phyloP scores from a whole-genome alignment of 2,113 vertebrate genomes.

The Sylvilagus bachmani region DNA sequence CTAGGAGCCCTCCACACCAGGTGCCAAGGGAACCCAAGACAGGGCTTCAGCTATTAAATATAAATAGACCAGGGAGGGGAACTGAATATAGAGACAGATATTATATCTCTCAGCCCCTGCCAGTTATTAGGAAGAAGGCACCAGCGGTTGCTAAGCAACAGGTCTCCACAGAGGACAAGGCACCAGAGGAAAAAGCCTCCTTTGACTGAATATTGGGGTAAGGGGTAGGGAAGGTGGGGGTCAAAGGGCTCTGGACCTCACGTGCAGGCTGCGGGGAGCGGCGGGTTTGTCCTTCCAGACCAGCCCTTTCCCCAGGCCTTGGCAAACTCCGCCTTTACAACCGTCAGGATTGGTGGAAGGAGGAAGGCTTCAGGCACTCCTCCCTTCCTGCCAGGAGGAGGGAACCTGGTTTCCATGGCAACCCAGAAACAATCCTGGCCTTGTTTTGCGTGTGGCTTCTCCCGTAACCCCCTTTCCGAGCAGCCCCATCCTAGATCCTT shows the following conservation, averaged over 20 bases:
- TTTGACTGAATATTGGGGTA: constrained; percentile 57
- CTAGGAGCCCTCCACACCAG: constrained; percentile 54
- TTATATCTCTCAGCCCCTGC: constrained; percentile 77
- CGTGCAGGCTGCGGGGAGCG: background rate
- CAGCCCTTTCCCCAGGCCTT: background rate
- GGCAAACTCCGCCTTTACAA: constrained; percentile 45
- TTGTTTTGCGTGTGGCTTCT: constrained; percentile 47
- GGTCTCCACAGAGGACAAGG: constrained; percentile 81
- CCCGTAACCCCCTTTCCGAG: background rate
- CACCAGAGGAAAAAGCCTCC: constrained; percentile 68
- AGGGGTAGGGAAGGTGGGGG: constrained; percentile 13
- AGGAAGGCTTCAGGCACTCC: constrained; percentile 57
- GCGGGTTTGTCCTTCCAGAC: constrained; percentile 1
- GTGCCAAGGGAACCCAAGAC: constrained; percentile 67
- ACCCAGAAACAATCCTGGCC: constrained; percentile 71
- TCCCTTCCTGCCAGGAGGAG: constrained; percentile 43
- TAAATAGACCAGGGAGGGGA: constrained; percentile 75
- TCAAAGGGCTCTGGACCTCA: constrained; percentile 28
- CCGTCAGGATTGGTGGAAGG: constrained; percentile 70
- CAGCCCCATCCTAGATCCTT: background rate
- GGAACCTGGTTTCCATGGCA: constrained; percentile 78
- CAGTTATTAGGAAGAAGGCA: constrained; percentile 84
- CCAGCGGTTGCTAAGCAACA: constrained; percentile 87
- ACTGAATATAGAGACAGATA: constrained; percentile 78
- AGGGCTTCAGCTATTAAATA: constrained; percentile 79